Base-by-base conservation (phyloP, 1,140 invertebrate genomes). In the Chionoecetes opilio region DNA sequence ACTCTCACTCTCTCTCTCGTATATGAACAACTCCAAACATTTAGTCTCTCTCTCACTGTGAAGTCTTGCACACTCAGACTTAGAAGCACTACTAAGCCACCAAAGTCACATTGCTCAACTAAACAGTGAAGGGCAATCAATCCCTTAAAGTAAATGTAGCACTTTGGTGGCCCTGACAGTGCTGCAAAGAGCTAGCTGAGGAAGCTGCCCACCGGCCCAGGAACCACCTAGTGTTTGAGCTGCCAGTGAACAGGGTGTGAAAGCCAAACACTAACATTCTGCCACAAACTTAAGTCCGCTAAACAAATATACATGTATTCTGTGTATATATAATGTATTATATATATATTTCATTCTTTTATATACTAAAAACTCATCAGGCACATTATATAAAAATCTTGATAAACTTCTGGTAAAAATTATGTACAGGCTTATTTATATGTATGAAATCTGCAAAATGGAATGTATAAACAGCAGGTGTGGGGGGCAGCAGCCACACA, bases 401-500 rank as follows among this genome's bases (percentile, higher is more conserved):
- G 87, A 95, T 95, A 95, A 95, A 95, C 91, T 92, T 95, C 87
- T 84, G 37, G 82, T 95, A 95, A 95, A 95, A 95, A 95, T 86
- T 95, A 95, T 95, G 82, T 95, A 95, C 94, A 93, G 3, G 34
- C 46, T 84, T 82, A 90, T 94, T 31, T 90, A 94, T 94, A 89
- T 34, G 93, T 94, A 94, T 84, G 93, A 94, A 94, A 94, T 94
- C 93, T 94, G 93, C 75, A 94, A 94, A 90, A 95, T 95, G 94
- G 94, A 95, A 95, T 95, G 94, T 95, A 95, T 92, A 91, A 95
- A 94, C 93, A 94, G 93, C 87, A 95, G 32, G 53, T 94, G 94
- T 91, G 92, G 32, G 82, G 84, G 89, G 53, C 82, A 82, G 84
- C 38, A 86, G 41, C 91, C 87, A 90, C 94, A 21, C 88, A 91